Evolutionary conservation across 2,797 vertebrate genomes (phyloP), one percentile per base, ranked within the genome.

Genomic region (Amazonetta brasiliensis): DNA sequence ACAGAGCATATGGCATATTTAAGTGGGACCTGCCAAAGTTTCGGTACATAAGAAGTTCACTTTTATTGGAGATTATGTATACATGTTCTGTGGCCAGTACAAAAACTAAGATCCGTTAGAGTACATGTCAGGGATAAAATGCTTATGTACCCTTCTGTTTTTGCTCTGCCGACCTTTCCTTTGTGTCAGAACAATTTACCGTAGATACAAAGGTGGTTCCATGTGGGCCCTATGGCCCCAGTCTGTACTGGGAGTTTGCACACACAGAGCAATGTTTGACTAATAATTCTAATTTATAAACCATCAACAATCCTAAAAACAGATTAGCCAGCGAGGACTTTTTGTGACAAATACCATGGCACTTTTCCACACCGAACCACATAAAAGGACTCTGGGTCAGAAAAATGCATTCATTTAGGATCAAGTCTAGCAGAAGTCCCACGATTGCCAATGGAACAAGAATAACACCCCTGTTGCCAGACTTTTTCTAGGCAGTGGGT

Each of bases 351-450:
- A 97, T 95, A 89, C 91, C 91, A 82, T 94, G 90, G 95, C 96
- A 89, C 74, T 97, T 95, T 96, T 96, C 97, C 96, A 97, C 71
- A 37, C 95, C 33, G 87, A 95, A 93, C 97, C 97, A 97, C 97
- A 96, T 97, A 39, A 97, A 97, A 97, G 92, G 77, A 92, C 82
- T 90, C 91, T 82, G 96, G 95, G 87, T 96, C 88, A 96, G 91
- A 96, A 95, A 96, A 97, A 97, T 97, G 97, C 94, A 95, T 97
- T 97, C 94, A 97, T 97, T 97, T 97, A 97, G 91, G 89, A 96
- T 97, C 95, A 97, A 96, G 95, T 95, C 97, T 97, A 97, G 94
- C 96, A 96, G 88, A 96, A 96, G 96, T 93, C 92, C 88, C 92
- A 93, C 66, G 93, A 91, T 96, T 96, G 95, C 97, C 95, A 97